Conservation (phyloP, 1,140 invertebrate genomes). For the Formica selysi region DNA sequence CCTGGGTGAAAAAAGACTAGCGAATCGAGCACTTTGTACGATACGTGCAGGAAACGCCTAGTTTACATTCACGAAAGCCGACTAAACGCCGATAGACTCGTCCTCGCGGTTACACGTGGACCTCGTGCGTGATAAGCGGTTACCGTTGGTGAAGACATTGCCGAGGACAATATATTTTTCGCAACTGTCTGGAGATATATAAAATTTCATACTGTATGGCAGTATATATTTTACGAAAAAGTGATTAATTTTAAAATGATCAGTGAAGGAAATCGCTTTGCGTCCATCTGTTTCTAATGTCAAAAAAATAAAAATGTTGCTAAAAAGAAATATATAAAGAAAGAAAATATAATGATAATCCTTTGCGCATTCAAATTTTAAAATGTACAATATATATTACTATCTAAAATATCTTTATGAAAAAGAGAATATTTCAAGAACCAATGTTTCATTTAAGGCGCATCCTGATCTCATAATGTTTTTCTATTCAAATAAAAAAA, state of each 20-base stretch:
- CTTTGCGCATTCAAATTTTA: not conserved
- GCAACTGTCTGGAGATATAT: conserved; percentile 3
- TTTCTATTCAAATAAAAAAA: too few species aligned
- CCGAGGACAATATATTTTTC: conserved; percentile 54
- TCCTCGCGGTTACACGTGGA: conserved; percentile 63
- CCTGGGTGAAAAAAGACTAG: conserved; percentile 75
- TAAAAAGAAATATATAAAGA: not conserved
- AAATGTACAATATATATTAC: not conserved
- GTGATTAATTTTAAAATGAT: not conserved
- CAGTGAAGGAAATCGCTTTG: not conserved
- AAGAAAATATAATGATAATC: not conserved
- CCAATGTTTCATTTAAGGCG: not conserved
- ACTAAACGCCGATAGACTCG: conserved; percentile 76
- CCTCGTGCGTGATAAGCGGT: conserved; percentile 52
- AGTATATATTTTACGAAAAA: not conserved
- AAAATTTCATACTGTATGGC: not conserved
- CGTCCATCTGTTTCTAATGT: not conserved
- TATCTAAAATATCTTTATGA: not conserved
- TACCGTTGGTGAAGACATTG: conserved; percentile 57
- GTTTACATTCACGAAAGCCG: conserved; percentile 77
- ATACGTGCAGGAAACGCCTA: conserved; percentile 76
- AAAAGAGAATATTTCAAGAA: not conserved
- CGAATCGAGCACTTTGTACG: conserved; percentile 77
- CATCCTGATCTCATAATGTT: not conserved
- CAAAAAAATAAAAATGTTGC: not conserved